Evolutionary conservation across 1,140 invertebrate genomes (phyloP).

Genomic region (Ladona fulva): DNA sequence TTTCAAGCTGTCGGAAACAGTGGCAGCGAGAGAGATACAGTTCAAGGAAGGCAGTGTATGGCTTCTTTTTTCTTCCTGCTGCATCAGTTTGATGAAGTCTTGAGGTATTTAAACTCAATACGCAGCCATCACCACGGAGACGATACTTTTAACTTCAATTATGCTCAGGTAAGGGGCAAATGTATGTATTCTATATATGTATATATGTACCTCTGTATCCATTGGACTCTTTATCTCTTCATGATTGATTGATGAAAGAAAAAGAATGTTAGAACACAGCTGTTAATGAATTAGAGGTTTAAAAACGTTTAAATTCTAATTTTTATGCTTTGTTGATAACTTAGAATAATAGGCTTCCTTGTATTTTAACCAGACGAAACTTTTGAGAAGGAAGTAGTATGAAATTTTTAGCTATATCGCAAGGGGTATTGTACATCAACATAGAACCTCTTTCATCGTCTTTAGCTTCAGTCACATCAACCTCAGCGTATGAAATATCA

Average conservation of each 20-base stretch:
- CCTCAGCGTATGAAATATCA: too few relatives aligned
- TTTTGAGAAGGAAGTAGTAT: too few relatives aligned
- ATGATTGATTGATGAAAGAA: background rate
- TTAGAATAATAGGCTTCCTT: too few relatives aligned
- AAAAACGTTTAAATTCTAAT: too few relatives aligned
- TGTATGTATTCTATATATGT: background rate
- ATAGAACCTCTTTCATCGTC: too few relatives aligned
- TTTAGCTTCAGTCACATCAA: too few relatives aligned
- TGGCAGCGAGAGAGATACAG: conserved; percentile 90
- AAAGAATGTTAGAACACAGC: too few relatives aligned
- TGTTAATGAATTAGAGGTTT: too few relatives aligned
- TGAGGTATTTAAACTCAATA: conserved; percentile 93
- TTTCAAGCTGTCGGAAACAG: conserved; percentile 94
- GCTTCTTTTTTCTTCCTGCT: conserved; percentile 91
- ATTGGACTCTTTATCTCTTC: background rate
- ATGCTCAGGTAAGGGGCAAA: conserved; percentile 68
- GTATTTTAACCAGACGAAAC: too few relatives aligned
- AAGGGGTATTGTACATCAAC: too few relatives aligned
- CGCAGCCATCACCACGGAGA: conserved; percentile 94
- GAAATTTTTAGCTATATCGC: too few relatives aligned
- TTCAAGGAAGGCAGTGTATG: conserved; percentile 93
- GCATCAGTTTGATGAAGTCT: conserved; percentile 91
- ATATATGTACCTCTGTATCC: background rate
- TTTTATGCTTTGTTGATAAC: too few relatives aligned
- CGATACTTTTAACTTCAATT: conserved; percentile 96